These are phyloP conservation scores for Pogoniulus pusillus DNA, from an alignment of 2,797 vertebrate genomes.

Conservation along the genomic window DNA sequence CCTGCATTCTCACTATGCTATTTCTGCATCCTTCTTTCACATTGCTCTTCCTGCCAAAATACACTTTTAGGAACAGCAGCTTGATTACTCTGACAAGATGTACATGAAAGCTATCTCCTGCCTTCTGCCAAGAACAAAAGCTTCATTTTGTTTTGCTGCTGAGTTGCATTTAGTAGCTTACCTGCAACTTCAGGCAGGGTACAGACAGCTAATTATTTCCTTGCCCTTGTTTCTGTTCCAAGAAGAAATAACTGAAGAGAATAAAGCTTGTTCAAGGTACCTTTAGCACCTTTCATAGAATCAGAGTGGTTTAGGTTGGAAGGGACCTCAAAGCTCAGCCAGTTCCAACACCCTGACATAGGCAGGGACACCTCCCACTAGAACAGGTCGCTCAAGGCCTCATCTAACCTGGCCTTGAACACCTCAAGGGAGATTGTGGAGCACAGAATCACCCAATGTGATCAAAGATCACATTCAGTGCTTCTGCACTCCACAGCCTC, in stretches of 20 bases:
- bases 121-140: neutral
- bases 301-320: too few relatives aligned
- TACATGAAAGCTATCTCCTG: neutral
- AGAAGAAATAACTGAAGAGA: neutral
- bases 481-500: too few relatives aligned
- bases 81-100: neutral
- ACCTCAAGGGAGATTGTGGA: too few relatives aligned
- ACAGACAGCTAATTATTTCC: neutral
- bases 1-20: neutral
- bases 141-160: neutral
- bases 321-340: too few relatives aligned
- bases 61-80: neutral
- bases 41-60: neutral
- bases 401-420: too few relatives aligned
- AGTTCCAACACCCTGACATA: too few relatives aligned
- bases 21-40: neutral
- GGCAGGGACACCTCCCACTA: too few relatives aligned
- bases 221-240: neutral
- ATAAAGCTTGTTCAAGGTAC: neutral
- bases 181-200: neutral
- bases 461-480: too few relatives aligned
- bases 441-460: too few relatives aligned
- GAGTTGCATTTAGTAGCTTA: neutral
- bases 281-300: neutral
- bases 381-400: too few relatives aligned